Evolutionary conservation across 2,797 vertebrate species (phyloP), one percentile per base, ranked within the genome.

Genomic region (Triplophysa yarkandensis): DNA sequence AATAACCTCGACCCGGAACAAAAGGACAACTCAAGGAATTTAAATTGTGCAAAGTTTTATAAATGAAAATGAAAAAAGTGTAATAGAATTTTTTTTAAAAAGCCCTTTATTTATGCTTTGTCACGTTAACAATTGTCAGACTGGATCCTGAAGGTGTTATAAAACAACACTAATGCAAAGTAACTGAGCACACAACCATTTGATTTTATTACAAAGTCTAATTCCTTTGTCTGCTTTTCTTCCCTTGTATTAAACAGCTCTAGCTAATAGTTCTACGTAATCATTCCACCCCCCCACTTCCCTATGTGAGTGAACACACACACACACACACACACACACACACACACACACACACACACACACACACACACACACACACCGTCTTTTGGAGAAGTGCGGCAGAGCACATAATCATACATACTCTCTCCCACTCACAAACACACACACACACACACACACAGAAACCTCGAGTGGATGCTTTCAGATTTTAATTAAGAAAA

Each of bases 401-500:
- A 68, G 66, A 61, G 66, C 57, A 78, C 81, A 66, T 79, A 78
- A 80, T 77, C 80, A 74, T 70, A 77, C 77, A 70, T 76, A 74
- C 62, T 34, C 73, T 46, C 74, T 66, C 71, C 71, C 77, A 76
- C 66, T 39, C 78, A 76, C 77, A 74, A 68, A 82, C 74, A 75
- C 50, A 77, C 60, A 75, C 83, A 82, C 60, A 75, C 83, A 82
- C 71, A 64, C 60, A 68, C 81, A 74, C 39, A 71, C 54, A 68
- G 78, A 80, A 85, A 74, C 84, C 82, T 78, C 86, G 83, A 68
- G 80, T 74, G 77, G 88, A 92, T 87, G 86, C 89, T 87, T 89
- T 88, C 86, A 78, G 89, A 91, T 91, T 93, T 92, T 93, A 92
- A 92, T 92, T 93, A 92, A 92, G 90, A 89, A 91, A 77, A 92